A percentile compares a stretch with the other conserved stretches of the same genome.
These are phyloP conservation scores for Petrocephalus zakoni DNA, from an alignment of 2,113 vertebrate genomes.

Conservation along the genomic window DNA sequence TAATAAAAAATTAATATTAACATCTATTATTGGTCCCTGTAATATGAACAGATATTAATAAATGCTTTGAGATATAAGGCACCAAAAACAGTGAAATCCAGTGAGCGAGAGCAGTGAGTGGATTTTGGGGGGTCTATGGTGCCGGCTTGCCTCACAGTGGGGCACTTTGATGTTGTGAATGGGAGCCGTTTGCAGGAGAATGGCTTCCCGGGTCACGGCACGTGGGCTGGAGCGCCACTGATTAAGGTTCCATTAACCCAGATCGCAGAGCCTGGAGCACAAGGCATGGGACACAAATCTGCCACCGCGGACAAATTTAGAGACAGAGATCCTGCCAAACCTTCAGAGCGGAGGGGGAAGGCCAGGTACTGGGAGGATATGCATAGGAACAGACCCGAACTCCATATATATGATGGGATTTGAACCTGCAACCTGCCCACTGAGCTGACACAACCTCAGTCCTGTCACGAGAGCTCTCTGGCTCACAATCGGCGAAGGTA, in stretches of 20 bases:
- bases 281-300: not conserved
- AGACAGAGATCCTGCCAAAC: not conserved
- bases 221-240: not conserved
- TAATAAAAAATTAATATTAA: not conserved
- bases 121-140: not conserved
- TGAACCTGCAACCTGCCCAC: not conserved
- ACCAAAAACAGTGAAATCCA: not conserved
- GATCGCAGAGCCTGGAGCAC: not conserved
- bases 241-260: not conserved
- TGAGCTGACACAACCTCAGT: not conserved
- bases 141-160: not conserved
- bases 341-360: not conserved
- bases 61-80: not conserved
- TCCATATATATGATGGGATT: not conserved
- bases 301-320: not conserved
- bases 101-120: not conserved
- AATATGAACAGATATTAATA: not conserved
- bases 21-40: not conserved
- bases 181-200: not conserved
- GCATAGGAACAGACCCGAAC: not conserved
- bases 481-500: not conserved
- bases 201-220: not conserved
- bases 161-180: not conserved
- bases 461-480: not conserved
- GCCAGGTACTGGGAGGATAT: not conserved